phyloP scores from a whole-genome alignment of 2,888 invertebrate genomes.

The Trimorus sp. region DNA sequence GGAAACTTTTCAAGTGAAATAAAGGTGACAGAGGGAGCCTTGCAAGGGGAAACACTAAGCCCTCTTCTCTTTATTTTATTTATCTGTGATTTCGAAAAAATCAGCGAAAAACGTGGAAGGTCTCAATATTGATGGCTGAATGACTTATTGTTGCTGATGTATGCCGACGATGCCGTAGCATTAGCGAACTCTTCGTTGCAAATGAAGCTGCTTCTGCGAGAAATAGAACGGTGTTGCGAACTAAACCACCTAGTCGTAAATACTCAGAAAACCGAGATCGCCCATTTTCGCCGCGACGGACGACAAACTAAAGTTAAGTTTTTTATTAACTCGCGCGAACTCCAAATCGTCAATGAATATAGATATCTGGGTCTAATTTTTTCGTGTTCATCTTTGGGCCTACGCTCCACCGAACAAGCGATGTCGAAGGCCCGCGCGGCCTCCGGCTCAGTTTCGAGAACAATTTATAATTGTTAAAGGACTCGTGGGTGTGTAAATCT shows the following conservation, averaged over 20 bases:
- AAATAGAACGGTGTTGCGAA: slow-evolving; percentile 2
- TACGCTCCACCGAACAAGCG: not conserved
- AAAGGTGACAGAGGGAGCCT: slow-evolving; percentile 3
- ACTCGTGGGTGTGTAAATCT: slow-evolving; percentile 3
- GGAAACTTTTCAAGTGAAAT: not conserved
- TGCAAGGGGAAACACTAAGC: slow-evolving; percentile 4
- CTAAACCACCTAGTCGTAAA: slow-evolving; percentile 1
- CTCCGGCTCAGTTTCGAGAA: not conserved
- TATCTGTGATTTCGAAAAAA: slow-evolving; percentile 3
- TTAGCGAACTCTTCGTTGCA: slow-evolving; percentile 1
- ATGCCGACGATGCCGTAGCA: slow-evolving; percentile 27
- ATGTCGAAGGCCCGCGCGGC: not conserved
- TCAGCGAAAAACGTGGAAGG: slow-evolving; percentile 4
- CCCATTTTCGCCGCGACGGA: not conserved
- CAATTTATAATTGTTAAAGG: not conserved
- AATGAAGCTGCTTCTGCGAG: slow-evolving; percentile 7
- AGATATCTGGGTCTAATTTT: not conserved
- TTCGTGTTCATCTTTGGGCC: not conserved
- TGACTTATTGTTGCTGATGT: slow-evolving; percentile 6
- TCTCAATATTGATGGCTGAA: slow-evolving; percentile 6
- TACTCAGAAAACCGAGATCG: slow-evolving; percentile 8
- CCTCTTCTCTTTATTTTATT: slow-evolving; percentile 9
- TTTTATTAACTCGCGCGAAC: not conserved
- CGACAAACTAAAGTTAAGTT: not conserved
- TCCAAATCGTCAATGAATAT: slow-evolving; percentile 12